Conservation (phyloP, 2,113 vertebrate species). For the Bos taurus region ARS-UCD2.0 NC_037337.1:19459501-19460000, state of each 20-base stretch:
- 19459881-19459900: not conserved
- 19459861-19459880: not conserved
- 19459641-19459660: not conserved
- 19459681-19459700: not conserved
- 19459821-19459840: not conserved
- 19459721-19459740: not conserved
- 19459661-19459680: not conserved
- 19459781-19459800: not conserved
- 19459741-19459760: not conserved
- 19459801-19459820: not conserved
- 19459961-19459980: not conserved
- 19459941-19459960: not conserved
- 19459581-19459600: not conserved
- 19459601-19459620: not conserved
- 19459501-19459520: not conserved
- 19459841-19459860: conserved; percentile 1
- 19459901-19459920: not conserved
- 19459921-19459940: not conserved
- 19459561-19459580: not conserved
- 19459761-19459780: not conserved
- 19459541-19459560: not conserved
- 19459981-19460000: not conserved
- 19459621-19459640: not conserved
- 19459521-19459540: not conserved
- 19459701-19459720: not conserved